Evolutionary conservation across 2,797 vertebrate genomes (phyloP).

Genomic region (Sitta carolinensis): DNA sequence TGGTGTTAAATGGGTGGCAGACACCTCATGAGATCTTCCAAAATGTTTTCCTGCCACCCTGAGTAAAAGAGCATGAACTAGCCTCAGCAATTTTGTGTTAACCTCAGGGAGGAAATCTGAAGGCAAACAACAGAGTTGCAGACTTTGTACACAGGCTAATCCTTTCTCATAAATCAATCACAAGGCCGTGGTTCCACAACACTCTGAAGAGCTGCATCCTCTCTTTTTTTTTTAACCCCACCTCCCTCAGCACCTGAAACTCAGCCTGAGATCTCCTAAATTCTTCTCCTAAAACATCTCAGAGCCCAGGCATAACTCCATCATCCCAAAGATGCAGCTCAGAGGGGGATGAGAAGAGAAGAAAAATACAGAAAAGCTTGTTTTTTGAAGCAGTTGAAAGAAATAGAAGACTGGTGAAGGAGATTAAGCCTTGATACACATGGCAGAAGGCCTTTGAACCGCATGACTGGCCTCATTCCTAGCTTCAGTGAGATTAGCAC

Average conservation of each 20-base stretch:
- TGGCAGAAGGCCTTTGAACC: neutral
- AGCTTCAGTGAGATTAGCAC: neutral
- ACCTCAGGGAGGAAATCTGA: neutral
- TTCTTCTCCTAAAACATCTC: neutral
- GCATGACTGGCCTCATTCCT: neutral
- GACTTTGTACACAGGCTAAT: neutral
- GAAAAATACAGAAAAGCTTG: neutral
- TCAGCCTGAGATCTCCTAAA: neutral
- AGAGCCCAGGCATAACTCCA: neutral
- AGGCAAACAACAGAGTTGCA: neutral
- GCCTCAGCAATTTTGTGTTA: neutral
- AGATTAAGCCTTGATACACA: neutral
- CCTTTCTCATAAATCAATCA: neutral
- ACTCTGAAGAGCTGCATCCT: neutral
- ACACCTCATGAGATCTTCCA: neutral
- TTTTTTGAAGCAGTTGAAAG: neutral
- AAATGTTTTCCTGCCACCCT: neutral
- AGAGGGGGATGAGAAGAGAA: neutral
- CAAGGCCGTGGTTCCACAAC: neutral
- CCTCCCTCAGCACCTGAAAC: neutral
- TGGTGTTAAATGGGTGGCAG: neutral
- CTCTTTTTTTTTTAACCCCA: no score
- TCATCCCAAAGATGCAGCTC: neutral
- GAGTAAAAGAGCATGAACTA: neutral
- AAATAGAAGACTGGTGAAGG: neutral